A percentile compares a stretch with the other conserved stretches of the same genome.
Evolutionary conservation across 2,113 vertebrate genomes (phyloP).

Genomic region (Opisthocomus hoazin): DNA sequence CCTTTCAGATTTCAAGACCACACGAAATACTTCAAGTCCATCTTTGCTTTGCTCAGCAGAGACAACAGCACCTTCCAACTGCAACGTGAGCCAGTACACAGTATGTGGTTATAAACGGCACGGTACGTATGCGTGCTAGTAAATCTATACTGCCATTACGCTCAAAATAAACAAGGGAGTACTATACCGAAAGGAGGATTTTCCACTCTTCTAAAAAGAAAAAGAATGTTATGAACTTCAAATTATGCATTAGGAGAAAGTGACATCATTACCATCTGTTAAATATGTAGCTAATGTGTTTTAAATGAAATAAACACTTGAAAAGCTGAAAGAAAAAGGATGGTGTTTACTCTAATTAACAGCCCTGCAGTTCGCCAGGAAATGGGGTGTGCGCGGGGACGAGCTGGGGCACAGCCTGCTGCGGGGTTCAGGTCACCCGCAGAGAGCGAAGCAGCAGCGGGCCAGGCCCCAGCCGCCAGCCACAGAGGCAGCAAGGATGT

Average conservation of each 20-base stretch:
- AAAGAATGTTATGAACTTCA: not conserved
- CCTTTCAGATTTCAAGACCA: not conserved
- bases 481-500: not conserved
- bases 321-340: not conserved
- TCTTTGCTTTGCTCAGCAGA: not conserved
- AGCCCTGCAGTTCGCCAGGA: not conserved
- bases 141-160: not conserved
- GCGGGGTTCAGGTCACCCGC: not conserved
- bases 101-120: not conserved
- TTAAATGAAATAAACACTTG: not conserved
- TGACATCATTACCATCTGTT: not conserved
- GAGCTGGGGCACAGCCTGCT: not conserved
- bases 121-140: not conserved
- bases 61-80: not conserved
- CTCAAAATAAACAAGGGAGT: not conserved
- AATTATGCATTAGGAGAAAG: not conserved
- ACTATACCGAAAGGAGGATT: not conserved
- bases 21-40: not conserved
- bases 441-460: not conserved
- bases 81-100: not conserved
- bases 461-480: not conserved
- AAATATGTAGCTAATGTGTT: not conserved
- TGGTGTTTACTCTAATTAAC: not conserved
- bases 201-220: not conserved
- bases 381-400: not conserved